Evolutionary conservation across 2,888 invertebrate genomes (phyloP), one percentile per base, ranked within the genome.

Genomic region (Callosobruchus maculatus): DNA sequence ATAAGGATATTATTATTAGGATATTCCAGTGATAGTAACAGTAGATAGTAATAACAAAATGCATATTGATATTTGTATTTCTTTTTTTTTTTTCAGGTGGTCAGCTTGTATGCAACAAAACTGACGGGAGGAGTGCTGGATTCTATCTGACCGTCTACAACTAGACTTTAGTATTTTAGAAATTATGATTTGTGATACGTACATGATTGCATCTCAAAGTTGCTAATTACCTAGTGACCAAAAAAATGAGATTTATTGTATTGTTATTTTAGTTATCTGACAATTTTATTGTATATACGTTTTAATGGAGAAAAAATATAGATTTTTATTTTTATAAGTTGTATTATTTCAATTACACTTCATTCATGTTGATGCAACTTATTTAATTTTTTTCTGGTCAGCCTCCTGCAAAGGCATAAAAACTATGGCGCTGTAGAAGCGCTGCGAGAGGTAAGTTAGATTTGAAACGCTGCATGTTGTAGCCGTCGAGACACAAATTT

Each of bases 91-190:
- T 89, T 49, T 5, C 49, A 94, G 94, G 92, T 95, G 83, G 90
- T 95, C 81, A 93, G 93, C 86, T 91, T 94, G 85, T 95, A 95
- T 85, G 95, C 95, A 77, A 93, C 94, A 79, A 95, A 95, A 88
- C 89, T 95, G 81, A 93, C 95, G 83, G 95, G 95, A 76, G 90
- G 92, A 78, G 90, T 90, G 76, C 87, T 91, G 84, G 93, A 93
- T 67, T 76, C 78, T 4, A 74, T 77, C 67, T 77, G 74, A 71
- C 26, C 49, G 49, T 1, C 49, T 49, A n/a, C n/a, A n/a, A 49
- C 2, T 26, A 22, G 22, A 20, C 49, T 73, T 67, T 68, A 71
- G 49, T 70, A 70, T 22, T 70, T 49, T 71, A 71, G 71, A 30
- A 71, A 49, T 68, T 68, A 22, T 68, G 21, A 71, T 70, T 70